Evolutionary conservation across 2,797 vertebrate genomes (phyloP), one percentile per base, ranked within the genome.

Genomic region (Hypotaenidia okinawae): DNA sequence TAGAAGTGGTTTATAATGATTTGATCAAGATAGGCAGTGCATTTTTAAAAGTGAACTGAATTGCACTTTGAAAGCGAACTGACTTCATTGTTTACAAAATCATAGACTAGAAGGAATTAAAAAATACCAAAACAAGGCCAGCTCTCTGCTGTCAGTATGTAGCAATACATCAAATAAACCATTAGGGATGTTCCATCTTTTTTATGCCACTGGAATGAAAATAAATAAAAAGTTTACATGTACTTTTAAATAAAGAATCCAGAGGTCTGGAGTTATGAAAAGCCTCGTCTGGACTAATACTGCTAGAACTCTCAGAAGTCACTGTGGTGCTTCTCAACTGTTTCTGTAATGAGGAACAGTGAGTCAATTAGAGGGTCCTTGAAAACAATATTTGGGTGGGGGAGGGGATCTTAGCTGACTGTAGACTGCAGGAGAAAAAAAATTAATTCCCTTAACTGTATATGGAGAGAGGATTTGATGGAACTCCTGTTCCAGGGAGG

Each of bases 1-100:
- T 90, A 58, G 51, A 55, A 90, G 27, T 79, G 54, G 18, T 93
- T 90, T 74, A 16, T 91, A 93, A 76, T 57, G 23, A 81, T 86
- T 92, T 87, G 80, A 82, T 92, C 68, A 84, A 84, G 85, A 72
- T 77, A 89, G 33, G 45, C 45, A 82, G 49, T 94, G 57, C n/a
- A 30, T 90, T 91, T 91, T 91, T 58, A 64, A 55, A 78, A 82
- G 39, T 66, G 59, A 78, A 78, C n/a, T 81, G n/a, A 84, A 59
- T 78, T 93, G 77, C 63, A 54, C 63, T 84, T 94, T 84, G 21
- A 54, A 35, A 87, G 47, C 54, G 89, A 57, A 45, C n/a, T 61
- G 85, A 84, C 74, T 93, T 90, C 4, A 33, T 82, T 94, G 63
- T 88, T 95, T 93, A 75, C 54, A 89, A 6, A 70, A 39, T 16